Base-by-base conservation (phyloP, 2,888 invertebrate genomes). In the Nezara viridula region DNA sequence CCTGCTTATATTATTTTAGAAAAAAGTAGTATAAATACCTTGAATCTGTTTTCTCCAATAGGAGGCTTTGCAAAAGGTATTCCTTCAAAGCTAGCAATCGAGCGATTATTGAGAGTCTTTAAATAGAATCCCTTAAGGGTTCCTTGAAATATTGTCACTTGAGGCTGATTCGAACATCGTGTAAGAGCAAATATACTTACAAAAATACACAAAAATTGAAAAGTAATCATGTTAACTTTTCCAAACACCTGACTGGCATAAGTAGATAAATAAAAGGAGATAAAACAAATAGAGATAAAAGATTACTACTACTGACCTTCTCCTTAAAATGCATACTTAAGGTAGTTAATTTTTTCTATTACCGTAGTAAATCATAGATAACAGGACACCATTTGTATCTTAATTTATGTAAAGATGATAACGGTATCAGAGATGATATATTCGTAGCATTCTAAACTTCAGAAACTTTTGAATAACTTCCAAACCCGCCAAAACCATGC, bases 41-140 rank as follows among this genome's bases (percentile, higher is more conserved):
- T 50, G 47, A 86, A 86, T 32, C 86, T 50, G 55, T 27, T 40
- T 27, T 86, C n/a, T 1, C 52, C 32, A 24, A 21, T 50, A 27
- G 32, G 50, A 12, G 86, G 86, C 40, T 86, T 86, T 37, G 50
- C 86, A 55, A 6, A 86, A 12, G 86, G 86, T 52, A 86, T 86
- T 52, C 86, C 86, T 55, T 52, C 50, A 50, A 86, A 86, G 40
- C 32, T 52, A n/a, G 55, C 55, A 16, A 86, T 52, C 24, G 14
- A 47, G 1, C 50, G 21, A n/a, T 52, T 86, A 37, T 52, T 50
- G 50, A 86, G 10, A 49, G 86, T 86, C 37, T 86, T 86, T 24
- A 14, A 12, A 27, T 86, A 86, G 16, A 24, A 24, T 50, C 86
- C 86, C 55, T 47, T 50, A 4, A 86, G 86, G 40, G 32, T 50